Base-by-base conservation (phyloP, 2,113 vertebrate genomes). In the Leptocoma aspasia region DNA sequence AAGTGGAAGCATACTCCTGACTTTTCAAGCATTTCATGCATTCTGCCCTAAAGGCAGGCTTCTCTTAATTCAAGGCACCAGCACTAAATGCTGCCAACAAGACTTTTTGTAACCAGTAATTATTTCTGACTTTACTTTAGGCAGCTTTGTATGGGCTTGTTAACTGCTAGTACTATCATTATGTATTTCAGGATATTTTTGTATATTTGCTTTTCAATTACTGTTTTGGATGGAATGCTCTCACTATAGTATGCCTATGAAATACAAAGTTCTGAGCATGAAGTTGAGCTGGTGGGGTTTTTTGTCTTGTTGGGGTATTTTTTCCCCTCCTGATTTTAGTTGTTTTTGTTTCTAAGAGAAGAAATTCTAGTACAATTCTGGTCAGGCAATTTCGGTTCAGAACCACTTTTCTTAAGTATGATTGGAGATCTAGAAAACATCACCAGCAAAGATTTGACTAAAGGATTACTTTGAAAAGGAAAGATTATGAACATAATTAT, bases 41-140 rank as follows among this genome's bases (percentile, higher is more conserved):
- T 92, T 94, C 63, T 95, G 50, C 91, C 79, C 92, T 71, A 13
- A 64, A 82, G 95, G 87, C 73, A 71, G 7, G 59, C 71, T 91
- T 75, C 93, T 94, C 24, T 24, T 68, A 89, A 92, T 85, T 90
- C 70, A 89, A 78, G 89, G 24, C 54, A 66, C 92, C 26, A 60
- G 56, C 68, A 81, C 86, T 95, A 94, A 96, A 92, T 69, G 82
- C 82, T 97, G 94, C 93, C 96, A 97, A 71, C 76, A 61, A 89
- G 91, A 61, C 16, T 70, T 95, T 79, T 76, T 89, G 75, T 90
- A 92, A 65, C 24, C 60, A 82, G 90, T 90, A 94, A 89, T 94
- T 92, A 88, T 95, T 97, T 95, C 71, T 95, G 86, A 82, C 88
- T 94, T 91, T 2, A 86, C 69, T 95, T 92, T 75, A 96, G 90